A percentile compares a stretch with the other conserved stretches of the same genome.
Conservation (phyloP, 92 coral and sea anemone genomes). For the Blastomussa wellsi region DNA sequence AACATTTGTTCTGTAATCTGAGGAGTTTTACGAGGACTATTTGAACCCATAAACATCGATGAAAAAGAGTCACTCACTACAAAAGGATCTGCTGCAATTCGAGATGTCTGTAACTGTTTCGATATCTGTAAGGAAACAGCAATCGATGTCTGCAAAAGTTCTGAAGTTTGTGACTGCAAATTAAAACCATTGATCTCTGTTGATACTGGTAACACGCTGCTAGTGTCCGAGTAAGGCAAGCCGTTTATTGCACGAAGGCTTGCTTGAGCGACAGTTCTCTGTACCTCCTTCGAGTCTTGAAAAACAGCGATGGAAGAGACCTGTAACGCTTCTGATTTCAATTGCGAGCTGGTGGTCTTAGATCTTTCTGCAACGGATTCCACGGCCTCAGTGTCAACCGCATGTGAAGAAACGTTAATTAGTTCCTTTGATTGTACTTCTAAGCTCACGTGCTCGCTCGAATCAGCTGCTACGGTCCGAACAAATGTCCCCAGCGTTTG, state of each 20-base stretch:
- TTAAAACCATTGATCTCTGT: neutral
- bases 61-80: neutral
- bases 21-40: neutral
- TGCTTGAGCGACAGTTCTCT: neutral
- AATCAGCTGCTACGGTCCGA: neutral
- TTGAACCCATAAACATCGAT: neutral
- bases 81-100: neutral
- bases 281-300: neutral
- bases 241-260: neutral
- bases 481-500: neutral
- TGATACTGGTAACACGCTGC: neutral
- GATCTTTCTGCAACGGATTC: neutral
- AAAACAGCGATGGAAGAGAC: neutral
- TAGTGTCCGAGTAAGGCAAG: neutral
- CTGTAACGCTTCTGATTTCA: neutral
- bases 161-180: neutral
- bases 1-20: neutral
- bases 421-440: too few relatives aligned
- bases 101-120: neutral
- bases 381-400: neutral
- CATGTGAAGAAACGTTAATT: neutral
- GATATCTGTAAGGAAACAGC: neutral
- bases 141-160: neutral
- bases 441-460: neutral
- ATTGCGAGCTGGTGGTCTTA: neutral